A percentile compares a stretch with the other conserved stretches of the same genome.
Conservation (phyloP, 2,113 vertebrate genomes). For the Callionymus lyra region DNA sequence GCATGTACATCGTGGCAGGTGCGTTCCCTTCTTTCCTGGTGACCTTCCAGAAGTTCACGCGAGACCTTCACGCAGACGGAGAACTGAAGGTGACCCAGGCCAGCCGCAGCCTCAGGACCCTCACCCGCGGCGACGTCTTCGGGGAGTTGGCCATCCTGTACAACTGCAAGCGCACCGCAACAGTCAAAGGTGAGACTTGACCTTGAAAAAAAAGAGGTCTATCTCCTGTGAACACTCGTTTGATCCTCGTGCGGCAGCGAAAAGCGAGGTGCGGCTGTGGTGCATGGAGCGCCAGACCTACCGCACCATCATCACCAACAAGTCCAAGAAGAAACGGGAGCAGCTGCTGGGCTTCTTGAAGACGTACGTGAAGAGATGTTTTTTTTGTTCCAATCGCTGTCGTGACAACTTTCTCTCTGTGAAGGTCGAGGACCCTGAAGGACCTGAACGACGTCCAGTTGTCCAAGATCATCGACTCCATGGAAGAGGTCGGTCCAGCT, state of each 20-base stretch:
- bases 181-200: slow-evolving; percentile 62
- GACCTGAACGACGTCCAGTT: slow-evolving; percentile 65
- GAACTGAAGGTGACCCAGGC: slow-evolving; percentile 65
- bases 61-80: slow-evolving; percentile 50
- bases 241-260: slow-evolving; percentile 36
- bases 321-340: slow-evolving; percentile 65
- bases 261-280: slow-evolving; percentile 64
- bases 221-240: background rate
- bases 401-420: background rate
- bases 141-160: slow-evolving; percentile 74
- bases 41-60: background rate
- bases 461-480: slow-evolving; percentile 72
- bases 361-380: slow-evolving; percentile 47
- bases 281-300: slow-evolving; percentile 71
- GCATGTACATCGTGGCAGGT: slow-evolving; percentile 77
- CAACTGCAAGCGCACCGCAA: slow-evolving; percentile 73
- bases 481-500: slow-evolving; percentile 67
- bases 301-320: slow-evolving; percentile 69
- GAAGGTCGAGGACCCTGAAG: slow-evolving; percentile 66
- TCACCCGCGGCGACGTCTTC: slow-evolving; percentile 69
- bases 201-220: background rate
- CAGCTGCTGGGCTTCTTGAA: slow-evolving; percentile 68
- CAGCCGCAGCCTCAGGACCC: slow-evolving; percentile 53
- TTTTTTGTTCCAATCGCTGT: background rate
- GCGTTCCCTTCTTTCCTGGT: background rate